A percentile compares a stretch with the other conserved stretches of the same genome.
Conservation (phyloP, 2,888 invertebrate species). For the Philereme transversata region DNA sequence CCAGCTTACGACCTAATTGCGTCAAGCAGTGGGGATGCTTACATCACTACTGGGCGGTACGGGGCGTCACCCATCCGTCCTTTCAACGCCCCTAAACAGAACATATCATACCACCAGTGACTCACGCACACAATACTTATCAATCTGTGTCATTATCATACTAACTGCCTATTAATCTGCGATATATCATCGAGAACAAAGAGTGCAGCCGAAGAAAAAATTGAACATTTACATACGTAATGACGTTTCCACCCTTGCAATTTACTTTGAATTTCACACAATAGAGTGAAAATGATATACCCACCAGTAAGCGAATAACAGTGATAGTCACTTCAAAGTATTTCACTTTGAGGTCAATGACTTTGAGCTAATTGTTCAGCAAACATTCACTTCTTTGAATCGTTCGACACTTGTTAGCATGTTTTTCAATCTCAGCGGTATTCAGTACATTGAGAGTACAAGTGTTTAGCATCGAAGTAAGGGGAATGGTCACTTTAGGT, state of each 20-base stretch:
- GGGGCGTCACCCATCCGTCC: slow-evolving; percentile 35
- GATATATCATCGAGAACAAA: slow-evolving; percentile 43
- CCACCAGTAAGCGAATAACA: background rate
- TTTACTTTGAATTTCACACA: slow-evolving; percentile 27
- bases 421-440: background rate
- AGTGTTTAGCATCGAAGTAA: too few relatives aligned
- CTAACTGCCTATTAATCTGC: slow-evolving; percentile 21
- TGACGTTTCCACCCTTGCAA: slow-evolving; percentile 40
- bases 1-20: slow-evolving; percentile 12
- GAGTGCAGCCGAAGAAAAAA: slow-evolving; percentile 46
- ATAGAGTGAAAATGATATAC: slow-evolving; percentile 24
- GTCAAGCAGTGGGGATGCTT: slow-evolving; percentile 31
- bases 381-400: slow-evolving; percentile 20
- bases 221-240: slow-evolving; percentile 51
- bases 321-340: slow-evolving; percentile 1
- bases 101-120: slow-evolving; percentile 26
- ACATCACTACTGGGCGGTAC: slow-evolving; percentile 40
- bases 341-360: slow-evolving; percentile 12
- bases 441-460: too few relatives aligned
- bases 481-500: too few relatives aligned
- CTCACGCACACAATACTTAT: slow-evolving; percentile 37
- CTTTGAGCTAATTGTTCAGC: slow-evolving; percentile 7
- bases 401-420: slow-evolving; percentile 2
- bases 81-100: slow-evolving; percentile 35
- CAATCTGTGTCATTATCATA: slow-evolving; percentile 20